Evolutionary conservation across 1,140 invertebrate genomes (phyloP), one percentile per base, ranked within the genome.

Genomic region (Sycobia sp.): DNA sequence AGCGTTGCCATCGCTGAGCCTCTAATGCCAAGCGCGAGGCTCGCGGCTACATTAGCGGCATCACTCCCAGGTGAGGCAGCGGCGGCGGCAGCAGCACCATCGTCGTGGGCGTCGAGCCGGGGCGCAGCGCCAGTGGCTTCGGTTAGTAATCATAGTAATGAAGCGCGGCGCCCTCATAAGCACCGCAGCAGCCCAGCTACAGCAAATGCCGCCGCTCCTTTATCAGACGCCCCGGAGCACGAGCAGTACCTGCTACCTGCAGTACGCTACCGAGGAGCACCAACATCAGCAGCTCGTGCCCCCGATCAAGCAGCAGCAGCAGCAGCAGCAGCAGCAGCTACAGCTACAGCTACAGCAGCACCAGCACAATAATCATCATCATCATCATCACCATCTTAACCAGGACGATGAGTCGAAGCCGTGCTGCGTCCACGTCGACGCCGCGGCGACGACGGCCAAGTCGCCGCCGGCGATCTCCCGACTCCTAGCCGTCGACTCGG

Each of bases 401-500:
- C n/a, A n/a, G n/a, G n/a, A n/a, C n/a, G n/a, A n/a, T n/a, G n/a
- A n/a, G n/a, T n/a, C n/a, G 32, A 34, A 11, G 32, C 5, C 29
- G 29, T 4, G 29, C 29, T 53, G 51, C 50, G 62, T 61, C 22
- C 32, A 67, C 10, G 36, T 27, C 46, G 39, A 61, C 62, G 57
- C 38, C 55, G 47, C 34, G 51, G 44, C 34, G 20, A 41, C 23
- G 39, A 55, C 77, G 34, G 53, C 67, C 10, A 78, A 76, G 57
- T 75, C 76, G 27, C 73, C 76, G 60, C 73, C 76, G 60, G 72
- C 71, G 38, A 78, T 77, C 73, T 75, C 78, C 39, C 73, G 78
- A 34, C 69, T 82, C 29, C 55, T 84, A 57, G 80, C 81, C 67
- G 83, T 87, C 44, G 86, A 87, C 73, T 79, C 84, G 46, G 84